Evolutionary conservation across 2,888 invertebrate genomes (phyloP).

Genomic region (Toxonevra muliebris): DNA sequence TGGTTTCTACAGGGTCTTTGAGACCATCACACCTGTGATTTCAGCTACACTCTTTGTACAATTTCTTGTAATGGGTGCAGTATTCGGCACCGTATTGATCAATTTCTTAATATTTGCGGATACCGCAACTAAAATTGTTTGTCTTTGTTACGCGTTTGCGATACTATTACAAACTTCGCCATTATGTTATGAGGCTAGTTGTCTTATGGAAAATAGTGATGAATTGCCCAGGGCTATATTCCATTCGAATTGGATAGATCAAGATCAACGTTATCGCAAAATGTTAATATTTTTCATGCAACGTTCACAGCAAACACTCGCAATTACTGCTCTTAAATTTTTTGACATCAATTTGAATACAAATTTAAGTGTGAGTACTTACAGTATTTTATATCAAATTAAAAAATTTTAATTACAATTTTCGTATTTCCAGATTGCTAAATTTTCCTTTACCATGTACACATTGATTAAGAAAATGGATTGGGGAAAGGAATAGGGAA

Average conservation of each 20-base stretch:
- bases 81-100: conserved; percentile 37
- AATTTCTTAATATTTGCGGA: conserved; percentile 40
- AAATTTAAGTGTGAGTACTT: too few relatives aligned
- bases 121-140: conserved; percentile 34
- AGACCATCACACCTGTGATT: conserved; percentile 39
- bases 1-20: background rate
- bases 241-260: conserved; percentile 40
- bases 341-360: too few relatives aligned
- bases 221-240: conserved; percentile 37
- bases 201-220: conserved; percentile 36
- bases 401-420: background rate
- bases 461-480: conserved; percentile 23
- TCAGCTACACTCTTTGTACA: conserved; percentile 39
- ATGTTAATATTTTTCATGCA: conserved; percentile 42
- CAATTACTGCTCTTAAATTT: too few relatives aligned
- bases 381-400: background rate
- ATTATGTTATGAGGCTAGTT: conserved; percentile 40
- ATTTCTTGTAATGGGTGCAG: conserved; percentile 33
- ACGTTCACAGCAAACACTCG: conserved; percentile 36
- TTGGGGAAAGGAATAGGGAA: too few relatives aligned
- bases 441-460: conserved; percentile 24
- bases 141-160: conserved; percentile 35
- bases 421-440: conserved; percentile 17
- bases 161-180: conserved; percentile 39
- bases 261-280: conserved; percentile 32